Evolutionary conservation across 2,113 vertebrate genomes (phyloP), one percentile per base, ranked within the genome.

Genomic region (Galemys pyrenaicus): DNA sequence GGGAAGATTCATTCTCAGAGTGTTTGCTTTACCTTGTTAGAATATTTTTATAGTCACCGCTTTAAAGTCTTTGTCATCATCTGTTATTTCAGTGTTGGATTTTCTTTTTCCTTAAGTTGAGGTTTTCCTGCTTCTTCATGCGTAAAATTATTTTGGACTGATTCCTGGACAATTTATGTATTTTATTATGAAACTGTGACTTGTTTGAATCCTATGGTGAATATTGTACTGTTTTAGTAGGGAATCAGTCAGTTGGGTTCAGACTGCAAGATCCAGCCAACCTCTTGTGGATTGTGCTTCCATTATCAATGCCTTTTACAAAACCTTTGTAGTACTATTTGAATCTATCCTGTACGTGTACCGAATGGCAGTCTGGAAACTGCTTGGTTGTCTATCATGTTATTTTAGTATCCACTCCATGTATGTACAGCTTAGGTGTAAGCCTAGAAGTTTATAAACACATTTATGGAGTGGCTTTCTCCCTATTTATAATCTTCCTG

Each of bases 71-170:
- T 95, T 80, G 60, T 84, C 67, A 35, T 89, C 30, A 44, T 62
- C 60, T 89, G 5, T 82, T 82, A 78, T 24, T 56, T 86, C 37
- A 41, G 10, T 73, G 24, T 93, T 91, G 67, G 3, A 30, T 67
- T 88, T 46, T 88, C 20, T 88, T 94, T 26, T 87, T 39, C 83
- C 73, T 87, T 37, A 86, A 41, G 30, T 83, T 89, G 74, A 94
- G 13, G 0, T 83, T 87, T 93, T 91, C 65, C 19, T 95, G 28
- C 32, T 87, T 94, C 13, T 60, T 94, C 26, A 62, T 71, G 15
- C 92, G 2, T 92, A 84, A 83, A 19, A 28, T 87, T 87, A 83
- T 94, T 97, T 96, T 77, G 46, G 26, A 75, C 56, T 84, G 3
- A 71, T 80, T 94, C 70, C 71, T 94, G 49, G 49, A 90, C 17